These are phyloP conservation scores for Pseudochromis fuscus DNA, from an alignment of 2,797 vertebrate species.

Conservation along the genomic window DNA sequence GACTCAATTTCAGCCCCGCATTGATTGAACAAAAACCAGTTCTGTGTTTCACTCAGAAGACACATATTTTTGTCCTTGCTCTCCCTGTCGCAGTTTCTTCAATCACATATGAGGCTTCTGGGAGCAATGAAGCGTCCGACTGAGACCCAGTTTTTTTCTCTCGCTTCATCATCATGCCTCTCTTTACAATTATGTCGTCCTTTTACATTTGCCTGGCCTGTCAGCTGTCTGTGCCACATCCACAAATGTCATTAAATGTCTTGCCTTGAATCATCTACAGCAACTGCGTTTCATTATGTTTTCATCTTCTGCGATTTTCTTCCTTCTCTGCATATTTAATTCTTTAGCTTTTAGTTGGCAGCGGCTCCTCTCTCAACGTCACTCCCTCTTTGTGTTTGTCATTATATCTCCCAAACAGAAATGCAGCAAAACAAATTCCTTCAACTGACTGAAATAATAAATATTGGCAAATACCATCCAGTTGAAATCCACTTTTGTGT, in stretches of 20 bases:
- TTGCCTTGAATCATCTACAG: conserved; percentile 13
- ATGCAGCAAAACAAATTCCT: conserved; percentile 43
- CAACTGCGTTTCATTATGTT: conserved; percentile 48
- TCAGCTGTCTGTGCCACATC: conserved; percentile 39
- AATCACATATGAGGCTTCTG: conserved; percentile 53
- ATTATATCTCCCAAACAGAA: conserved; percentile 30
- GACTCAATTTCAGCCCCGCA: conserved; percentile 42
- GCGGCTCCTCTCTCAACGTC: conserved; percentile 19
- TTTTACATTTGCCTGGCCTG: conserved; percentile 4
- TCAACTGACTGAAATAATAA: conserved; percentile 47
- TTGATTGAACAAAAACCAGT: conserved; percentile 50
- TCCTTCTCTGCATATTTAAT: conserved; percentile 23
- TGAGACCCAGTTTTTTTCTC: conserved; percentile 47
- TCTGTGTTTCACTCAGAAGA: conserved; percentile 55
- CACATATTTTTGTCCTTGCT: conserved; percentile 33
- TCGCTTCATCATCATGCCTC: conserved; percentile 30
- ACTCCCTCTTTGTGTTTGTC: conserved; percentile 23
- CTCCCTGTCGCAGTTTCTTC: conserved; percentile 34
- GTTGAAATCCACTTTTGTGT: conserved; percentile 52
- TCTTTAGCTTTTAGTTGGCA: conserved; percentile 19
- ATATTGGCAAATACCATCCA: conserved; percentile 41
- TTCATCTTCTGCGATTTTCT: conserved; percentile 35
- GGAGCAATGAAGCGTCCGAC: conserved; percentile 53
- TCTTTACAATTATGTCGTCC: conserved; percentile 7
- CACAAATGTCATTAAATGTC: conserved; percentile 41